phyloP scores from a whole-genome alignment of 2,888 invertebrate genomes.

The Lordiphosa fenestrarum region DNA sequence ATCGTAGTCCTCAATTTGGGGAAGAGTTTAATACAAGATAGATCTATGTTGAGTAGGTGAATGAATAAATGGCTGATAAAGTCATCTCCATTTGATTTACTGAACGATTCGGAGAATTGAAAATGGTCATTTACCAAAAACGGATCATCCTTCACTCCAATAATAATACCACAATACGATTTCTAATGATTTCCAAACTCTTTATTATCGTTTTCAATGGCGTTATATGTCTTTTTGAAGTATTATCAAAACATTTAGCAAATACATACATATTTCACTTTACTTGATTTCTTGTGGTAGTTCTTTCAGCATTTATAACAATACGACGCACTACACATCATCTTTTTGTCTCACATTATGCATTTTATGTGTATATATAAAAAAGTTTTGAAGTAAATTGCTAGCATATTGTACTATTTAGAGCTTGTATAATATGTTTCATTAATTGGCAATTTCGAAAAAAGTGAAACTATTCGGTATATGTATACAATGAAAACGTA shows the following conservation, averaged over 20 bases:
- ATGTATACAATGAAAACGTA: slow-evolving; percentile 14
- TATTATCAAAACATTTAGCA: slow-evolving; percentile 34
- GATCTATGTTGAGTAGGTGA: no score
- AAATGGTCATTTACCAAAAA: no score
- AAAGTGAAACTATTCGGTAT: slow-evolving; percentile 35
- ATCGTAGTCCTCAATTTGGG: no score
- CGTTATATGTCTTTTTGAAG: slow-evolving; percentile 29
- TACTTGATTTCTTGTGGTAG: slow-evolving; percentile 12
- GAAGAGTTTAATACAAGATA: no score
- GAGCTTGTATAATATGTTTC: slow-evolving; percentile 42
- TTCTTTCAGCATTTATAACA: slow-evolving; percentile 27
- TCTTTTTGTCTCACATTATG: slow-evolving; percentile 28
- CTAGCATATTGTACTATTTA: slow-evolving; percentile 60
- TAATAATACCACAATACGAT: no score
- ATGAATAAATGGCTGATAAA: no score
- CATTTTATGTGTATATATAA: slow-evolving; percentile 22
- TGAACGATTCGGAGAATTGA: no score
- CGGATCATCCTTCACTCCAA: no score
- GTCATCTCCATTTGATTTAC: no score
- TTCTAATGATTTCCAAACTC: not conserved
- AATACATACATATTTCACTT: slow-evolving; percentile 37
- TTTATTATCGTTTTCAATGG: slow-evolving; percentile 27
- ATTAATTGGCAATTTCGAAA: slow-evolving; percentile 51
- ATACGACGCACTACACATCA: slow-evolving; percentile 37
- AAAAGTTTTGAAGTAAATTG: slow-evolving; percentile 49